A percentile compares a stretch with the other conserved stretches of the same genome.
Evolutionary conservation across 2,797 vertebrate species (phyloP).

Genomic region (Threskiornis aethiopicus): DNA sequence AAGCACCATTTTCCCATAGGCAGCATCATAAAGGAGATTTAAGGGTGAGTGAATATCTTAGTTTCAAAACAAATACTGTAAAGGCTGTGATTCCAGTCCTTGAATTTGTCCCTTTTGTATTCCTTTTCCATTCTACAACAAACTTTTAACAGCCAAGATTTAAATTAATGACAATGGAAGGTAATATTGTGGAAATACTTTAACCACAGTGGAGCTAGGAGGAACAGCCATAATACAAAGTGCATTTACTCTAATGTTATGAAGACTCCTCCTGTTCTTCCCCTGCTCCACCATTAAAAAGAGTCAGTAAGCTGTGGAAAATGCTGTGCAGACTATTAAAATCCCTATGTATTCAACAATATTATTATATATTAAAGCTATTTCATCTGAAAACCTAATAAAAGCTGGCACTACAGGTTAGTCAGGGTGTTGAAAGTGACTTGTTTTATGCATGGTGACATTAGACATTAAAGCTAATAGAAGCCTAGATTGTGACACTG

Average conservation of each 20-base stretch:
- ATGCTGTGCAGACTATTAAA: slow-evolving; percentile 8
- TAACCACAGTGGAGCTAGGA: background rate
- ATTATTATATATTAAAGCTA: background rate
- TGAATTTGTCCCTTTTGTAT: background rate
- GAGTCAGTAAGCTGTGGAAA: background rate
- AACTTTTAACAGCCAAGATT: background rate
- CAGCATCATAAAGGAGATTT: background rate
- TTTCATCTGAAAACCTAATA: slow-evolving; percentile 24
- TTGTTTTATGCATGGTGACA: slow-evolving; percentile 11
- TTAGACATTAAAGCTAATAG: slow-evolving; percentile 48
- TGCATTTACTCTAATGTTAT: background rate
- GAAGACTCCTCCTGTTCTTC: background rate
- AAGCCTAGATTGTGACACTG: slow-evolving; percentile 24
- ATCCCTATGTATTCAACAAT: background rate
- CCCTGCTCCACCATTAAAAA: background rate
- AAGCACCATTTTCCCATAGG: background rate
- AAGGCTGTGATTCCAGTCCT: background rate
- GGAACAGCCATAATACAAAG: background rate
- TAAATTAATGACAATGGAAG: background rate
- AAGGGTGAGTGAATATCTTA: background rate
- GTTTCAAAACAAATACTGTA: background rate
- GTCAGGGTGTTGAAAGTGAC: slow-evolving; percentile 8
- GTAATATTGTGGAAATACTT: background rate
- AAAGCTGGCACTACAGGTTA: slow-evolving; percentile 9
- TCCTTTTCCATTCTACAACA: background rate